phyloP scores from a whole-genome alignment of 2,113 vertebrate species.

The Cyanoliseus patagonus region DNA sequence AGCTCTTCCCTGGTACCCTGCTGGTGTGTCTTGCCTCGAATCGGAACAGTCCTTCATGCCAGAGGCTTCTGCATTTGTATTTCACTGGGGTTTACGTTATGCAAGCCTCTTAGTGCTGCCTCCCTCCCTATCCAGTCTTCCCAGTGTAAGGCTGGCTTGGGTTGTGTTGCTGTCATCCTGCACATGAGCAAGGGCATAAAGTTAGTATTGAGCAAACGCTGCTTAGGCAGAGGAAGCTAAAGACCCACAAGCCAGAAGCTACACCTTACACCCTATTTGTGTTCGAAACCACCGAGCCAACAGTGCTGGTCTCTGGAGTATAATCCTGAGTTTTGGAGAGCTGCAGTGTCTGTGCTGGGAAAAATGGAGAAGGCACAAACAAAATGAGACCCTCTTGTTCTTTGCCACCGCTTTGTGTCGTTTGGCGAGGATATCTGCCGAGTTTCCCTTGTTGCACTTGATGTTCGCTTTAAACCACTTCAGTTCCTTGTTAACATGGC shows the following conservation, averaged over 20 bases:
- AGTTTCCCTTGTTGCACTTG: background rate
- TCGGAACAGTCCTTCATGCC: background rate
- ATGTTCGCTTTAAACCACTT: background rate
- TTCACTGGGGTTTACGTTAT: background rate
- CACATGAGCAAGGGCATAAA: background rate
- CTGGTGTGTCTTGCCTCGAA: background rate
- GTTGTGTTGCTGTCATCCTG: accelerated
- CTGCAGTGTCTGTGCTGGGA: background rate
- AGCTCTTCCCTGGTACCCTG: background rate
- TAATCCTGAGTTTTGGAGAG: background rate
- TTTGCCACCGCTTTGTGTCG: accelerated
- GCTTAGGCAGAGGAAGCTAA: background rate
- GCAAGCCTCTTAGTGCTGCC: background rate
- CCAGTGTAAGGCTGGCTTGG: background rate
- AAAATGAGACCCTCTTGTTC: background rate
- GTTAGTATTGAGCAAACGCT: background rate
- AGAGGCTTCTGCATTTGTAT: background rate
- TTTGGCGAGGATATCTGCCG: background rate
- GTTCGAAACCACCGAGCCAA: accelerated
- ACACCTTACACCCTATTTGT: accelerated
- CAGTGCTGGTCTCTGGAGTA: background rate
- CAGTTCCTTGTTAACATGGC: background rate
- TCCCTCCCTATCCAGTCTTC: background rate
- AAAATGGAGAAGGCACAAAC: background rate
- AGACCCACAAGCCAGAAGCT: background rate